A percentile compares a stretch with the other conserved stretches of the same genome.
These are phyloP conservation scores for Phenacoccus solenopsis DNA, from an alignment of 1,140 invertebrate genomes.

Conservation along the genomic window DNA sequence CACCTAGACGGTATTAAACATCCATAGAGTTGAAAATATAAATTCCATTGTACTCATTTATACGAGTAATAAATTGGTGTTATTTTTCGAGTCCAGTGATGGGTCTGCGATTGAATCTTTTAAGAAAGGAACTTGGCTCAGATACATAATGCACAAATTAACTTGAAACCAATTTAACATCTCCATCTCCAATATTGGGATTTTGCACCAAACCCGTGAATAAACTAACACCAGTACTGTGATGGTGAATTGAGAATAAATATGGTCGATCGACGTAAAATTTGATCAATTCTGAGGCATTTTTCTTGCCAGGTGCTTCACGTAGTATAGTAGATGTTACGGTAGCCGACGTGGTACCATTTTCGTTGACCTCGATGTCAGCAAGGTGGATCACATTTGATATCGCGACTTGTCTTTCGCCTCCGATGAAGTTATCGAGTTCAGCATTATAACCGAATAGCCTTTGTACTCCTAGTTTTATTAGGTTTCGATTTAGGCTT, in stretches of 20 bases:
- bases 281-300: background rate
- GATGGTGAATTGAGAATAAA: background rate
- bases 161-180: no score
- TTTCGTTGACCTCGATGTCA: background rate
- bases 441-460: background rate
- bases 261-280: background rate
- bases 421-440: background rate
- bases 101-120: no score
- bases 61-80: no score
- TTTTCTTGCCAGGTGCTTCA: background rate
- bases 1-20: no score
- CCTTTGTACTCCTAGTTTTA: background rate
- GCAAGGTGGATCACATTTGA: background rate
- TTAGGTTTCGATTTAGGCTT: background rate
- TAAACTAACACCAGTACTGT: background rate
- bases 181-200: no score
- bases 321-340: background rate
- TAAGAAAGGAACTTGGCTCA: no score
- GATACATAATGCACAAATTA: no score
- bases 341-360: background rate
- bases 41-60: no score
- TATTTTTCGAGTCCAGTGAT: no score
- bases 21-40: no score
- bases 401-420: background rate
- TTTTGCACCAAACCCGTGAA: background rate